Base-by-base conservation (phyloP, 2,888 invertebrate species). In the Scaptomyza reducta region DNA sequence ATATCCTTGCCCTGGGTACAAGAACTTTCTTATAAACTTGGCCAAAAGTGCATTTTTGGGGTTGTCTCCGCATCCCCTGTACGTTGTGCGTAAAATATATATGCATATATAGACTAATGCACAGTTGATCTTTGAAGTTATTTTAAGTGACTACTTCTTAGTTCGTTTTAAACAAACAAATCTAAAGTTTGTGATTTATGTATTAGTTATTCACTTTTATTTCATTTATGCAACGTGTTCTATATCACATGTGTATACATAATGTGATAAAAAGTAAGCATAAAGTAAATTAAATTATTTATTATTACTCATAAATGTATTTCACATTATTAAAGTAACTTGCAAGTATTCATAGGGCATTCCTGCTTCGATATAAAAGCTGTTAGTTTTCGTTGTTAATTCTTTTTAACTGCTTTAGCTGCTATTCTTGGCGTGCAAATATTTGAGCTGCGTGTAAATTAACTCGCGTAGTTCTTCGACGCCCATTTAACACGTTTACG, bases 371-470 rank as follows among this genome's bases (percentile, higher is more conserved):
- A 9, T 9, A 1, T 46, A 27, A 3, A 2, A 3, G 9, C 11
- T 3, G 13, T 16, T 38, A 31, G 5, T 40, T 38, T 16, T 47
- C 50, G 38, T 41, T 64, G 62, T 80, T 77, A 80, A 77, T 80
- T 73, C 68, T 62, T 65, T 70, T 70, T 54, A 63, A 62, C 72
- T 74, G 71, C 22, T 22, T n/a, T n/a, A n/a, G 22, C 67, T 71
- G 75, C 75, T 59, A 35, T 79, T 61, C 56, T 50, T 69, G 47
- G 57, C 68, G 49, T 46, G 70, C 81, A 87, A 87, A 83, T 84
- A 87, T 83, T 83, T 83, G 76, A 69, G 71, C 69, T 87, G 87
- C 85, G 85, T 83, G 85, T 64, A 83, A 83, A 87, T 83, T 87
- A 87, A 82, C 87, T 82, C 51, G 80, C 80, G 77, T 79, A 72